Conservation (phyloP, 2,888 invertebrate species). For the Lymantria dispar region DNA sequence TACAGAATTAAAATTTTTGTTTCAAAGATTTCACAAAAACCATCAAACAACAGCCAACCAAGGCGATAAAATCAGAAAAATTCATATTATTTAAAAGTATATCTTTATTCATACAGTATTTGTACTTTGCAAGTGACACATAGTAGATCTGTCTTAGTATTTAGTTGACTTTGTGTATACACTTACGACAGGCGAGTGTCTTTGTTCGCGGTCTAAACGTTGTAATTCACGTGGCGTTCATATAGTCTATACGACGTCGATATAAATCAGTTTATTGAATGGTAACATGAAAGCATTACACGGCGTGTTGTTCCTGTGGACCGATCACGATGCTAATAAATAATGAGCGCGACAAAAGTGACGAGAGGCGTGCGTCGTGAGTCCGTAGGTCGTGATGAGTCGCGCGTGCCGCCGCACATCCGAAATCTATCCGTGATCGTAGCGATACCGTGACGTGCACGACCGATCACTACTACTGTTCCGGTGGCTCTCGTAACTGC, state of each 20-base stretch:
- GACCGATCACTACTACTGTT: constrained; percentile 7
- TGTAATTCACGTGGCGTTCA: constrained; percentile 27
- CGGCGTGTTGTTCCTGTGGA: constrained; percentile 24
- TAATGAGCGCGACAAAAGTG: constrained; percentile 39
- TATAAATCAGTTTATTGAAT: constrained; percentile 37
- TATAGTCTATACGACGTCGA: constrained; percentile 9
- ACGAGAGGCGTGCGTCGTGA: constrained; percentile 35
- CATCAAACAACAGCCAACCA: no score
- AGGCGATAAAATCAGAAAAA: no score
- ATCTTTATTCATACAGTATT: no score
- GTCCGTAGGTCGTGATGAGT: constrained; percentile 31
- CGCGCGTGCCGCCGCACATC: constrained; percentile 33
- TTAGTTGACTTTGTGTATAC: no score
- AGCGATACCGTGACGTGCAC: constrained; percentile 28
- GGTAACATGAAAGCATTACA: constrained; percentile 31
- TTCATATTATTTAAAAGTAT: no score
- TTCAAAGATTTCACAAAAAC: no score
- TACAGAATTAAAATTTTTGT: no score
- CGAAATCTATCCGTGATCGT: constrained; percentile 35
- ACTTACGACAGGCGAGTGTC: background rate
- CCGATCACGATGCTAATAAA: constrained; percentile 36
- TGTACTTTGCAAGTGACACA: no score
- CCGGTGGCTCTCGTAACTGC: constrained; percentile 23
- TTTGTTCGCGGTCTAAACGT: constrained; percentile 12
- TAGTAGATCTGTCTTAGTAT: no score